Conservation (phyloP, 2,888 invertebrate genomes). For the Drosophila borborema region DNA sequence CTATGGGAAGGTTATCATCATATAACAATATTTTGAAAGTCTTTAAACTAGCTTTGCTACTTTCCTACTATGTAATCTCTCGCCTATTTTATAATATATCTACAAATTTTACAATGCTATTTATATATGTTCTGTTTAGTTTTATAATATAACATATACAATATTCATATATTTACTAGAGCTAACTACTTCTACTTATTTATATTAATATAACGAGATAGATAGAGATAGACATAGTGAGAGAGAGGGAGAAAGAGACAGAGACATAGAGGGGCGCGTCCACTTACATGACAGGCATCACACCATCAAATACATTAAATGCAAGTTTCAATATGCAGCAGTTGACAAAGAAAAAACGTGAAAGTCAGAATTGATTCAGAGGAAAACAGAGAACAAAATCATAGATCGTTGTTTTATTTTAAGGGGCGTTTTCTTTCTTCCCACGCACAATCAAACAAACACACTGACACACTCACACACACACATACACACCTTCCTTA, state of each 20-base stretch:
- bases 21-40: not conserved
- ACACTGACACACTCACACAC: not conserved
- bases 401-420: constrained; percentile 10
- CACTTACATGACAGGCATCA: constrained; percentile 59
- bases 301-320: constrained; percentile 50
- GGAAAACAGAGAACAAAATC: constrained; percentile 19
- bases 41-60: not conserved
- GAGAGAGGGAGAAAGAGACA: not conserved
- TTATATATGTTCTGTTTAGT: not conserved
- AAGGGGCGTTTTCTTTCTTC: constrained; percentile 13
- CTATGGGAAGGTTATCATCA: not conserved
- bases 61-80: not conserved
- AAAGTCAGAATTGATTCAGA: constrained; percentile 29
- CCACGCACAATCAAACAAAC: not conserved
- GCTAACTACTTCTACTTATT: not conserved
- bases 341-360: constrained; percentile 37
- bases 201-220: not conserved
- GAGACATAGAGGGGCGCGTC: constrained; percentile 24
- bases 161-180: not conserved
- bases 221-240: constrained; percentile 11
- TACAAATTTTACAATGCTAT: not conserved
- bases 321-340: constrained; percentile 53
- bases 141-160: not conserved
- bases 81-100: not conserved
- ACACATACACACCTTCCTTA: constrained; percentile 82